These are phyloP conservation scores for Dolichopus griseipennis DNA, from an alignment of 2,888 invertebrate genomes.

Conservation along the genomic window DNA sequence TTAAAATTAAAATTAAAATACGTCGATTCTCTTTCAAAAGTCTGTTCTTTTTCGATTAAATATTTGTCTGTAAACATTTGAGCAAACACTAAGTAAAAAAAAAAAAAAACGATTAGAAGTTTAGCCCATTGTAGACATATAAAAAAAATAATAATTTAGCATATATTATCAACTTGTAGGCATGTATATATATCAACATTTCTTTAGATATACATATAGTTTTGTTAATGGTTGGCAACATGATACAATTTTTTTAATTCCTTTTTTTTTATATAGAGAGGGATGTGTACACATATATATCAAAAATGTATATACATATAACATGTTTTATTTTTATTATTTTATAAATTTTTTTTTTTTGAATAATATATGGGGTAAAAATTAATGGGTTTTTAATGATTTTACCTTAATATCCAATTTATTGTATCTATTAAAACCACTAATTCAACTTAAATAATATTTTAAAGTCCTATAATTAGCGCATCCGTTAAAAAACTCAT, in stretches of 20 bases:
- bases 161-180: not conserved
- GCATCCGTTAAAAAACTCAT: slow-evolving; percentile 8
- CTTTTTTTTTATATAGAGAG: no score
- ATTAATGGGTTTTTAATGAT: slow-evolving; percentile 13
- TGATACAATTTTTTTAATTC: not conserved
- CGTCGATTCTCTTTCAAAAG: no score
- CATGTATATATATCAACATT: no score
- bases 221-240: not conserved
- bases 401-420: slow-evolving; percentile 9
- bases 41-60: no score
- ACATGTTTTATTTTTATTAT: no score
- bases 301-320: no score
- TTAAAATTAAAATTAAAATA: no score
- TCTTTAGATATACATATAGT: not conserved
- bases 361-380: slow-evolving; percentile 8
- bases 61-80: not conserved
- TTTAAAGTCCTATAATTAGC: slow-evolving; percentile 12
- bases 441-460: slow-evolving; percentile 11
- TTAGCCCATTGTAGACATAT: not conserved
- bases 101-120: not conserved
- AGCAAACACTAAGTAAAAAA: not conserved
- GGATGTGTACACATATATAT: no score
- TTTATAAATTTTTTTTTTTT: no score
- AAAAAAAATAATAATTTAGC: not conserved
- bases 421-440: slow-evolving; percentile 9